Percentiles rank a stretch among this genome's conserved stretches.
These are phyloP conservation scores for Dolichomitus sp. DNA, from an alignment of 2,888 invertebrate species.

Conservation along the genomic window DNA sequence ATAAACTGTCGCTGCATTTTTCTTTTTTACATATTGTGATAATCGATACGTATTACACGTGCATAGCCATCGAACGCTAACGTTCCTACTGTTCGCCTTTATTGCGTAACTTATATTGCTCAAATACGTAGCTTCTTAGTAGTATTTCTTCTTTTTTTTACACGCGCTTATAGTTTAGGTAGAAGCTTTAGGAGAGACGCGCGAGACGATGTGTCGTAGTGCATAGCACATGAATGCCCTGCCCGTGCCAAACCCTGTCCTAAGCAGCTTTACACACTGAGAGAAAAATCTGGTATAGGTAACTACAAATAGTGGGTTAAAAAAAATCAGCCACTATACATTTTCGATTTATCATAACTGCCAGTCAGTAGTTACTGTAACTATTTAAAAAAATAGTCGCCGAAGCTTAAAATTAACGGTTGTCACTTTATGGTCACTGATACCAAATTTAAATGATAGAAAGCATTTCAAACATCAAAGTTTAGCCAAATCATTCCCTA, in stretches of 20 bases:
- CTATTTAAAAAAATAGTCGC: too few species aligned
- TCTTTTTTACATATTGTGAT: constrained; percentile 79
- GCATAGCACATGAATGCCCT: constrained; percentile 54
- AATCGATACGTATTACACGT: constrained; percentile 73
- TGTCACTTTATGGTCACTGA: too few species aligned
- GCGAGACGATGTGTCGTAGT: constrained; percentile 50
- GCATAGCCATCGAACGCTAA: constrained; percentile 67
- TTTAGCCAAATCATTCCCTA: too few species aligned
- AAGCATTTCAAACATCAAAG: too few species aligned
- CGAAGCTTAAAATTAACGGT: too few species aligned
- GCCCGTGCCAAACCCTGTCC: constrained; percentile 53
- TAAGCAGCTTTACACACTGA: constrained; percentile 53
- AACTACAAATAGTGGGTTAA: too few species aligned
- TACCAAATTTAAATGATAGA: too few species aligned
- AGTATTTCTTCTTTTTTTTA: constrained; percentile 50
- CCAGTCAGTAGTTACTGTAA: too few species aligned
- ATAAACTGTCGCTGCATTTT: constrained; percentile 69
- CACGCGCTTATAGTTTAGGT: constrained; percentile 61
- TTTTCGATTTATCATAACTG: too few species aligned
- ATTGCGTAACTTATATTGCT: constrained; percentile 69
- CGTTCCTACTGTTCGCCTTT: constrained; percentile 64
- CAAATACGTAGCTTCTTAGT: constrained; percentile 68
- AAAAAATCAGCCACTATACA: too few species aligned
- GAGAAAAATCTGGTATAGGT: too few species aligned
- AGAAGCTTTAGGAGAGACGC: constrained; percentile 44